Evolutionary conservation across 1,140 invertebrate genomes (phyloP).

Genomic region (Heliconius nattereri): DNA sequence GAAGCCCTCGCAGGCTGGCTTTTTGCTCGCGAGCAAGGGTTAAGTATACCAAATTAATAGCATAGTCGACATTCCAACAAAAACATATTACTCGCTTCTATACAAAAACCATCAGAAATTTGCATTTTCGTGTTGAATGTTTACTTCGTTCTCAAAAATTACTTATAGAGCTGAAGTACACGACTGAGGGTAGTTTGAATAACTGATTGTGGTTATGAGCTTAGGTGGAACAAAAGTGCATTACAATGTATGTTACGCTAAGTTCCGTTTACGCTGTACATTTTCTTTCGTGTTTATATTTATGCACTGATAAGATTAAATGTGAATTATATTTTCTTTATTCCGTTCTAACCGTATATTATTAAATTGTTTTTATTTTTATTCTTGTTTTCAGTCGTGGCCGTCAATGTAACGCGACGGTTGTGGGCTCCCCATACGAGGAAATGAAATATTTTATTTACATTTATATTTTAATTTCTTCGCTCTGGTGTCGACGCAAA

Average conservation of each 20-base stretch:
- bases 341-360: too few species aligned
- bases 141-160: conserved; percentile 48
- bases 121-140: conserved; percentile 68
- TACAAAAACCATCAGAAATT: conserved; percentile 58
- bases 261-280: background rate
- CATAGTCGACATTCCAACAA: conserved; percentile 13
- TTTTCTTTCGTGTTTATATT: background rate
- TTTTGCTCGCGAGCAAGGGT: background rate
- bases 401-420: too few species aligned
- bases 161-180: conserved; percentile 24
- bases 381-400: too few species aligned
- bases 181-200: background rate
- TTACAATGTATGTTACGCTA: background rate
- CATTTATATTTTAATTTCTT: too few species aligned
- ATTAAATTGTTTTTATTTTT: too few species aligned
- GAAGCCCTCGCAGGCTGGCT: background rate
- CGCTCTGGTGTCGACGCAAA: too few species aligned
- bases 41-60: conserved; percentile 23
- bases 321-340: too few species aligned
- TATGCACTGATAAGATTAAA: background rate
- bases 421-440: too few species aligned
- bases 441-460: too few species aligned
- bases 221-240: conserved; percentile 9
- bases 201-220: background rate
- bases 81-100: conserved; percentile 22